Percentiles rank a stretch among this genome's conserved stretches.
phyloP scores from a whole-genome alignment of 2,113 vertebrate species.

The Myrmecobius fasciatus region DNA sequence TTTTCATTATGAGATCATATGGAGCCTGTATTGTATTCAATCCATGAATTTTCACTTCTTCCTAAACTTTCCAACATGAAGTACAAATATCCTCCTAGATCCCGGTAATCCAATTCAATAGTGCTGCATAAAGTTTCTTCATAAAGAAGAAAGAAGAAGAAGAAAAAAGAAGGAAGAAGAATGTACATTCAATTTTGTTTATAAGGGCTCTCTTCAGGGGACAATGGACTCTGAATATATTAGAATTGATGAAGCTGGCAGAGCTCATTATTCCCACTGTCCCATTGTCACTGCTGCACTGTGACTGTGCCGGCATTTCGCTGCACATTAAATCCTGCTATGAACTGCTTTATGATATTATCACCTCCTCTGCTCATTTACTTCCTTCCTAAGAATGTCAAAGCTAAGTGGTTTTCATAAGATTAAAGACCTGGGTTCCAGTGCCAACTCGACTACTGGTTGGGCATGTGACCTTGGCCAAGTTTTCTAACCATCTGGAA shows the following conservation, averaged over 20 bases:
- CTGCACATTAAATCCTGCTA: neutral
- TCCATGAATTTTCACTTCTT: conserved; percentile 41
- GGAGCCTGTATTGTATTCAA: neutral
- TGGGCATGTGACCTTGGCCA: neutral
- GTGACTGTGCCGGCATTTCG: neutral
- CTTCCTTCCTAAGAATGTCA: neutral
- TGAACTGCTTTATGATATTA: neutral
- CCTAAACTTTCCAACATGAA: neutral
- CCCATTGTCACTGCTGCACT: neutral
- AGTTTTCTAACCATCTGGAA: neutral
- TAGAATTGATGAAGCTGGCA: conserved; percentile 33
- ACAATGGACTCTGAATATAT: neutral
- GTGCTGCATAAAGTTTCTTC: neutral
- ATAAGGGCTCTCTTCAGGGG: conserved; percentile 45
- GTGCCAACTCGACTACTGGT: neutral
- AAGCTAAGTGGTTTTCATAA: neutral
- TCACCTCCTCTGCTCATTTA: neutral
- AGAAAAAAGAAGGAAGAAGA: too few species aligned
- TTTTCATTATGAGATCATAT: neutral
- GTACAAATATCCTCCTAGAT: conserved; percentile 16
- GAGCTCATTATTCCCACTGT: conserved; percentile 42
- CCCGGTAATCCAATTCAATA: conserved; percentile 16
- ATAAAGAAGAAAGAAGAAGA: too few species aligned
- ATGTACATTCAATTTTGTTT: conserved; percentile 24
- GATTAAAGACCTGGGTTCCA: neutral